phyloP scores from a whole-genome alignment of 1,140 invertebrate species.

The Helicoverpa zea region DNA sequence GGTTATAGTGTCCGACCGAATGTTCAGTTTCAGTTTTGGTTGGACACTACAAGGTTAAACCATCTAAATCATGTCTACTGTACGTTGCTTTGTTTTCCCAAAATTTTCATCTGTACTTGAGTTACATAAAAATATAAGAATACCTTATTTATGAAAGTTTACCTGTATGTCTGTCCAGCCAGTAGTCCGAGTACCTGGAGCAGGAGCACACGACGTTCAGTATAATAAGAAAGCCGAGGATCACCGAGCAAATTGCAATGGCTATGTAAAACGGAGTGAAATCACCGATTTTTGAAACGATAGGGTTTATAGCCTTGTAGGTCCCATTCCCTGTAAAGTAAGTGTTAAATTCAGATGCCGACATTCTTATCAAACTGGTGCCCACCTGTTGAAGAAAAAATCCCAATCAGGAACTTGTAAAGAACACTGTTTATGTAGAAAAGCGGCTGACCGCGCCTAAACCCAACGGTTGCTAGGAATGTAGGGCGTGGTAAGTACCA shows the following conservation, averaged over 20 bases:
- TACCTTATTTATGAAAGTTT: conserved; percentile 52
- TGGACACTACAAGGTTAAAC: too few relatives aligned
- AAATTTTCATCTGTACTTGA: background rate
- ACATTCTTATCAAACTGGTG: conserved; percentile 66
- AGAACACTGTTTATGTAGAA: background rate
- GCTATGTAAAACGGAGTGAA: conserved; percentile 93
- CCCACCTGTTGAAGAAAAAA: conserved; percentile 80
- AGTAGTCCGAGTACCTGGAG: conserved; percentile 92
- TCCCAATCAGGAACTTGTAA: conserved; percentile 49
- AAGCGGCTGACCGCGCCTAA: conserved; percentile 30
- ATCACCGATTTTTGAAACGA: conserved; percentile 85
- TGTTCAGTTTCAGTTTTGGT: too few relatives aligned
- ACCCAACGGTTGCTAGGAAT: conserved; percentile 20
- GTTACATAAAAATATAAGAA: background rate
- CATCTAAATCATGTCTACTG: too few relatives aligned
- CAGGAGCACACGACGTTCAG: conserved; percentile 93
- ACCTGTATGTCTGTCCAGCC: conserved; percentile 94
- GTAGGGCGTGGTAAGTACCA: conserved; percentile 39
- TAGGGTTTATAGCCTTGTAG: conserved; percentile 73
- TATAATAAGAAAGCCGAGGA: conserved; percentile 90
- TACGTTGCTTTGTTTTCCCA: background rate
- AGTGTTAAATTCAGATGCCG: conserved; percentile 76
- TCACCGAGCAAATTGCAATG: conserved; percentile 91
- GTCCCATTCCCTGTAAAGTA: conserved; percentile 81
- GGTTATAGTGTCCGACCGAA: too few relatives aligned